Evolutionary conservation across 1,140 invertebrate genomes (phyloP), one percentile per base, ranked within the genome.

Genomic region (Tetraneura akinire): DNA sequence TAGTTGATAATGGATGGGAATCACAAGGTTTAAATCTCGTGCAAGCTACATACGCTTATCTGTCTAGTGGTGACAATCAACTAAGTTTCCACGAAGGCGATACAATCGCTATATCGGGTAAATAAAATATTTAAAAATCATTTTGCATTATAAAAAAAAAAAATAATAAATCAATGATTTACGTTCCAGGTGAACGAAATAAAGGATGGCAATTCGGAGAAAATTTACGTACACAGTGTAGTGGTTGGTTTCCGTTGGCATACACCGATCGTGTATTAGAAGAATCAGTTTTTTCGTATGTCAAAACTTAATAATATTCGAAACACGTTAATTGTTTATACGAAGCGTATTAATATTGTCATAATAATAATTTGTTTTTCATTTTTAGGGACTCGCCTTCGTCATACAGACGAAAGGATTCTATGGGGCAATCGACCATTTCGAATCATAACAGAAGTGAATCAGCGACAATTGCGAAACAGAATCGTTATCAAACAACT

Each of bases 171-270:
- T 37, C 5, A 4, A 21, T 8, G 6, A 4, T 37, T 3, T 18
- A 32, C 51, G 13, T 82, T 82, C 68, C 82, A 90, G 88, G 89
- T 49, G 94, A 96, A 83, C 89, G 94, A 81, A 95, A 94, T 84
- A 96, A 96, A 85, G 95, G 96, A 60, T 98, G 95, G 95, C 95
- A 97, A 85, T 97, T 96, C 84, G 95, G 95, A 29, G 94, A 97
- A 85, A 97, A 97, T 86, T 86, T 95, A 81, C 88, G 94, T 18
- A 96, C 93, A 29, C 93, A 95, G 84, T 90, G 93, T 83, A 92
- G 94, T 81, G 96, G 96, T 18, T 97, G 96, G 96, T 97, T 97
- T 86, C 96, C 95, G 1, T 87, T 96, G 49, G 95, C 96, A 13
- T 98, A 97, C 84, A 96, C 95, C 45, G 95, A 96, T 86, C 87